A percentile compares a stretch with the other conserved stretches of the same genome.
Evolutionary conservation across 2,888 invertebrate species (phyloP).

Genomic region (Colletes collaris): DNA sequence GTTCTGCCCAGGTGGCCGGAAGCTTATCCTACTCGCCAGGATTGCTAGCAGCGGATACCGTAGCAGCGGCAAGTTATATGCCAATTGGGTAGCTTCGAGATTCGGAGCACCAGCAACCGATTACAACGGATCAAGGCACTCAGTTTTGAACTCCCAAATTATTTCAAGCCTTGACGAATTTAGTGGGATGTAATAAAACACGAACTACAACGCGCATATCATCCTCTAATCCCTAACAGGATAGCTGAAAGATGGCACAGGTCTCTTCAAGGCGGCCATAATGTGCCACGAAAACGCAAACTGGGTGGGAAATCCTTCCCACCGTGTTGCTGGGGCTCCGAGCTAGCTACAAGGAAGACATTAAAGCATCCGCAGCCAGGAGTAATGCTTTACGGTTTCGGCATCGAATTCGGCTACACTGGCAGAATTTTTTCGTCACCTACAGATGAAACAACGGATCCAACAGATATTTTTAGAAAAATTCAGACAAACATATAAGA

Average conservation of each 20-base stretch:
- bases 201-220: not conserved
- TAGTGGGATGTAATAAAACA: not conserved
- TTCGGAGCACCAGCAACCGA: not conserved
- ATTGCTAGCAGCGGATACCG: not conserved
- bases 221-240: not conserved
- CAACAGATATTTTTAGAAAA: not conserved
- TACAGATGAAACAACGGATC: not conserved
- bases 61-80: constrained; percentile 26
- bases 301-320: not conserved
- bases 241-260: not conserved
- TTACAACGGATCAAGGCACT: not conserved
- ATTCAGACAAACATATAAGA: not conserved
- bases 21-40: not conserved
- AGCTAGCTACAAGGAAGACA: not conserved
- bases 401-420: not conserved
- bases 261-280: not conserved
- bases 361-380: not conserved
- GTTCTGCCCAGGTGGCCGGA: constrained; percentile 23
- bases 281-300: not conserved
- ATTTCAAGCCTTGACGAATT: not conserved
- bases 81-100: not conserved
- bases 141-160: not conserved
- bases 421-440: not conserved
- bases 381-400: not conserved
- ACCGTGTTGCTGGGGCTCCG: not conserved